Evolutionary conservation across 2,113 vertebrate genomes (phyloP), one percentile per base, ranked within the genome.

Genomic region (Sisor rabdophorus): DNA sequence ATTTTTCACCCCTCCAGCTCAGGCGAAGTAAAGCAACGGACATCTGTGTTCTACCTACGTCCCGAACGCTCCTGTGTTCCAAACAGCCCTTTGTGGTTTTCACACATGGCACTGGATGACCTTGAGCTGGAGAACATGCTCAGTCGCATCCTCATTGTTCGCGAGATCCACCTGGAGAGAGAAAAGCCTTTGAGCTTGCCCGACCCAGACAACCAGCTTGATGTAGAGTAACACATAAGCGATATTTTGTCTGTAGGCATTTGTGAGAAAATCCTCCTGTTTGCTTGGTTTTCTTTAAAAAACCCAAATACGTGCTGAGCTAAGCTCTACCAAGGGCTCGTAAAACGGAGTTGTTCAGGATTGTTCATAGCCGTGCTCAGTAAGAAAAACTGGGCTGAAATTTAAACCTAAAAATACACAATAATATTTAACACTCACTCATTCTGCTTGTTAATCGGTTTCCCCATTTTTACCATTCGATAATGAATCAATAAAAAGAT

Each of bases 21-120:
- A 2, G 94, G 97, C 84, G 95, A 94, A 0, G 94, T 99, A 83
- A 99, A 97, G 89, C 95, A 98, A 88, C 94, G 95, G 71, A 95
- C 92, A 61, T 94, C 96, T 78, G 89, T 96, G 20, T 98, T 99
- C 88, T 99, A 98, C 91, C 95, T 99, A 82, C 95, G 94, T 30
- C 97, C 97, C 0, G 96, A 99, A 87, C 95, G 96, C 79, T 94
- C 94, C 83, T 99, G 97, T 77, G 95, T 98, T 24, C 96, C 97
- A 77, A 98, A 96, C 80, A 98, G 96, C 86, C 97, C 97, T 16
- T 91, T 98, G 86, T 99, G 97, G 97, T 99, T 96, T 85, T 98
- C 96, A 84, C 94, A 94, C 17, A 88, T 91, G 54, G 88, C 95
- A 3, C 93, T 98, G 87, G 96, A 95, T 17, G 93, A 94, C 24